Evolutionary conservation across 2,113 vertebrate genomes (phyloP).

Genomic region (Ariopsis seemanni): DNA sequence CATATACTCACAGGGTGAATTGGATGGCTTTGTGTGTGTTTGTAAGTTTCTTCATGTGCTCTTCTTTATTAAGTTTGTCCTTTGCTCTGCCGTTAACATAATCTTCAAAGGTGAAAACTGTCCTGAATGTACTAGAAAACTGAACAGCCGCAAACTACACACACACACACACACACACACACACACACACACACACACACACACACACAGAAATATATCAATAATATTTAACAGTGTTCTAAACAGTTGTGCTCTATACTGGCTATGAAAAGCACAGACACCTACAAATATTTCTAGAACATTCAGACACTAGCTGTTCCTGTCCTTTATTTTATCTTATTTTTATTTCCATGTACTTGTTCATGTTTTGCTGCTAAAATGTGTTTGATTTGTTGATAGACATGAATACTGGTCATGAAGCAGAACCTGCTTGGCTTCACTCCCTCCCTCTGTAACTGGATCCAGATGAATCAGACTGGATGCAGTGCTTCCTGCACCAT

Average conservation of each 20-base stretch:
- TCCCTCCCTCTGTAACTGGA: no score
- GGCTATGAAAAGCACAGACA: no score
- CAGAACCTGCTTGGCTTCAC: no score
- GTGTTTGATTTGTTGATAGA: no score
- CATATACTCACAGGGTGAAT: constrained; percentile 11
- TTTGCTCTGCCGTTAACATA: background rate
- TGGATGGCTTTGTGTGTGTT: background rate
- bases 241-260: background rate
- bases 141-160: constrained; percentile 37
- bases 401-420: no score
- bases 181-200: background rate
- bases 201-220: background rate
- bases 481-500: no score
- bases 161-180: constrained; percentile 17
- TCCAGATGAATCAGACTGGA: no score
- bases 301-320: no score
- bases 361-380: no score
- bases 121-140: background rate
- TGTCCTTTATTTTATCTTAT: no score
- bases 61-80: background rate
- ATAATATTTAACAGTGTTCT: background rate
- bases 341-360: no score
- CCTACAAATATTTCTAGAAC: no score
- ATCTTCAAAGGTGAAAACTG: constrained; percentile 31
- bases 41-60: background rate